Percentiles rank a stretch among this genome's conserved stretches.
Conservation (phyloP, 2,797 vertebrate genomes). For the Aselliscus stoliczkanus region DNA sequence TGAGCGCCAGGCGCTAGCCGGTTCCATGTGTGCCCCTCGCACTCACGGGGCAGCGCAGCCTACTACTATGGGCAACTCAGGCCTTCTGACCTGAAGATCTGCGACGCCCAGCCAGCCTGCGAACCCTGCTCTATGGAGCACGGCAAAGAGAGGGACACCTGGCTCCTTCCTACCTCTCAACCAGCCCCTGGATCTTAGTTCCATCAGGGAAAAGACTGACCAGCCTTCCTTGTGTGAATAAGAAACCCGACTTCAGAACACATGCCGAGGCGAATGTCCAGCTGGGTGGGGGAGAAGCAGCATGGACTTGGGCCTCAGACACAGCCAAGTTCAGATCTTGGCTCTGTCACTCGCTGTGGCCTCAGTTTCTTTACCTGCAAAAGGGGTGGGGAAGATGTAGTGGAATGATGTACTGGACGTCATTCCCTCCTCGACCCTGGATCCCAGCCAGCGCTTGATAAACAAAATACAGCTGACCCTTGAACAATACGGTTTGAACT, state of each 20-base stretch:
- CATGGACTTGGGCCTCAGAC: neutral
- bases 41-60: neutral
- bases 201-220: neutral
- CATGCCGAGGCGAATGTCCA: neutral
- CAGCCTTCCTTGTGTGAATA: fast-evolving
- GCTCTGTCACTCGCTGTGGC: fast-evolving
- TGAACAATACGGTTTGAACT: neutral
- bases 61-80: neutral
- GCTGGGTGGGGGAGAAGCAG: neutral
- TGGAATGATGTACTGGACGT: fast-evolving
- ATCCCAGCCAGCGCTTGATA: neutral
- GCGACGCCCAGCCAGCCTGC: neutral
- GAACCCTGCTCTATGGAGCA: neutral
- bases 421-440: fast-evolving
- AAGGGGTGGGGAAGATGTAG: neutral
- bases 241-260: neutral
- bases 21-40: neutral
- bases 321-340: neutral
- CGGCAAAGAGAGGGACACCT: neutral
- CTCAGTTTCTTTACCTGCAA: neutral
- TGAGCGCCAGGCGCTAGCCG: fast-evolving
- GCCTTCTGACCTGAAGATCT: neutral
- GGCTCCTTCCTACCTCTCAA: neutral
- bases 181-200: neutral
- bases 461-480: neutral